phyloP scores from a whole-genome alignment of 2,888 invertebrate species.

The Trachelus troglodyta region DNA sequence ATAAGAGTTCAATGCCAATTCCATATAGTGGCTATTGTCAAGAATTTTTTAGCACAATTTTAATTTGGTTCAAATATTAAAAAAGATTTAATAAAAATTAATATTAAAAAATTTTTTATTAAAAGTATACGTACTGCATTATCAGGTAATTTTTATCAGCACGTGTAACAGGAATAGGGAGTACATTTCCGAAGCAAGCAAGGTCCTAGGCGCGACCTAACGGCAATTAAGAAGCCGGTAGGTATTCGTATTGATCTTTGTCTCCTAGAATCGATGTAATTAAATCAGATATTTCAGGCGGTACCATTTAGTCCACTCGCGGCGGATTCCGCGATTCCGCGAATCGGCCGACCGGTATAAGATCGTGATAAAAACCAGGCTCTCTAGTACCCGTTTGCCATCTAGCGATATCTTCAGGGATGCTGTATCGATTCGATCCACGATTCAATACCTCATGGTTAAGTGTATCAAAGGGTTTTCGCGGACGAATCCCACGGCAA shows the following conservation, averaged over 20 bases:
- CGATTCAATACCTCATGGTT: neutral
- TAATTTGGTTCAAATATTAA: neutral
- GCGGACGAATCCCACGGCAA: neutral
- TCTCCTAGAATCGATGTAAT: constrained; percentile 62
- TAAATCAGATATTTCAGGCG: constrained; percentile 63
- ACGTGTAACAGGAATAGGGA: neutral
- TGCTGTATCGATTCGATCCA: constrained; percentile 1
- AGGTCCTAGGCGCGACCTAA: neutral
- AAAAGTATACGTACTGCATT: neutral
- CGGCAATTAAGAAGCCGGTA: constrained; percentile 55
- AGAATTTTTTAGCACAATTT: neutral
- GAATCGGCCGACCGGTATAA: constrained; percentile 45
- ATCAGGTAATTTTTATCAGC: neutral
- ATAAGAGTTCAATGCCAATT: neutral
- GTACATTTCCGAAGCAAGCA: neutral
- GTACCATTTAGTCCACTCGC: constrained; percentile 51
- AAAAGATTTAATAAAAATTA: no score
- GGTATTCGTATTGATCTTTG: constrained; percentile 58
- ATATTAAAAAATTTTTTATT: neutral
- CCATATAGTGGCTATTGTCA: neutral
- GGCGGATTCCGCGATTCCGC: constrained; percentile 38
- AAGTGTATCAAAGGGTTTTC: neutral
- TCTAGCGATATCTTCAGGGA: constrained; percentile 1
- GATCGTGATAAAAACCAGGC: constrained; percentile 43
- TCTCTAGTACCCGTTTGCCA: constrained; percentile 19